Conservation (phyloP, 2,797 vertebrate species). For the Poecilia wingei region DNA sequence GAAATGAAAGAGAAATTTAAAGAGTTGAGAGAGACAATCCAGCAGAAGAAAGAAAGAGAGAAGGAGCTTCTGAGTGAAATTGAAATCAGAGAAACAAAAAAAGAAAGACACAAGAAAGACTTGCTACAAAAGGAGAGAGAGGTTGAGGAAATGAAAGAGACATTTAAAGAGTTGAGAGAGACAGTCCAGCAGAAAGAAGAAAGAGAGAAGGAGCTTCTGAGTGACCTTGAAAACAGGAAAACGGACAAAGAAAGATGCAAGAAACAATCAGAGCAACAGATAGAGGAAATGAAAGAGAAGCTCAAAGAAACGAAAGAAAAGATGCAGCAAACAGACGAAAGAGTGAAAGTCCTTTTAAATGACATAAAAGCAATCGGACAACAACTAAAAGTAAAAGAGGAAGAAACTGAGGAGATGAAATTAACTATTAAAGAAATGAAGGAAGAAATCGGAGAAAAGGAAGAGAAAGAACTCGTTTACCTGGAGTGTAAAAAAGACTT, state of each 20-base stretch:
- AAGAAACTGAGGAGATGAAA: conserved; percentile 11
- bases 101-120: neutral
- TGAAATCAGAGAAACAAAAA: conserved; percentile 2
- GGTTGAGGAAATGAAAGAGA: conserved; percentile 6
- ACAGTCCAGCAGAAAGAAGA: conserved; percentile 29
- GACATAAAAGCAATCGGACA: conserved; percentile 14
- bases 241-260: neutral
- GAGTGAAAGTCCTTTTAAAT: neutral
- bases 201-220: conserved; percentile 2
- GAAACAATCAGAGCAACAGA: conserved; percentile 18
- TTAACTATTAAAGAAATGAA: conserved; percentile 2
- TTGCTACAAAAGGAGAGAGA: conserved; percentile 26
- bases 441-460: conserved; percentile 23
- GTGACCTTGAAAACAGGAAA: neutral
- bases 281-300: conserved; percentile 23
- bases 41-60: conserved; percentile 28
- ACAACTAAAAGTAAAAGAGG: conserved; percentile 20
- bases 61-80: neutral
- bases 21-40: neutral
- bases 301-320: conserved; percentile 5
- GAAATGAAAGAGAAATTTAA: neutral
- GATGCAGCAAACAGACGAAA: conserved; percentile 19
- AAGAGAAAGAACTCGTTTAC: conserved; percentile 12
- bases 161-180: neutral
- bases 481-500: neutral